A percentile compares a stretch with the other conserved stretches of the same genome.
These are phyloP conservation scores for Pyxicephalus adspersus DNA, from an alignment of 2,113 vertebrate genomes.

Conservation along the genomic window DNA sequence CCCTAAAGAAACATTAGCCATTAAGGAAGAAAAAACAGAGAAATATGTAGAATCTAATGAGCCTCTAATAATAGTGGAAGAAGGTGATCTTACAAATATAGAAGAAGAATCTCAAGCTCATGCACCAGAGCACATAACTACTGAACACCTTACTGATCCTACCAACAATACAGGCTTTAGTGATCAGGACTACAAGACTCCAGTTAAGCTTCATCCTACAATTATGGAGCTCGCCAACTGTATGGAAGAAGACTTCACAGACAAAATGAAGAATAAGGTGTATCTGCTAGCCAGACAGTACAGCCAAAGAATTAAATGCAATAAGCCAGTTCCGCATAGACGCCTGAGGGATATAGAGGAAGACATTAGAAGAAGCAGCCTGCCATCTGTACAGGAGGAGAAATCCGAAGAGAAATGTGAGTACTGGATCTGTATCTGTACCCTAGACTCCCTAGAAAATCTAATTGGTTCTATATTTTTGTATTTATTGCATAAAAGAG, in stretches of 20 bases:
- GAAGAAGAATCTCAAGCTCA: slow-evolving; percentile 62
- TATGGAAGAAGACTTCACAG: slow-evolving; percentile 73
- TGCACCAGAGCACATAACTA: slow-evolving; percentile 61
- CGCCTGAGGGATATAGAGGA: slow-evolving; percentile 57
- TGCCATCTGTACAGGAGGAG: slow-evolving; percentile 69
- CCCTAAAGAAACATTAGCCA: neutral
- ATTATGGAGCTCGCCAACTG: slow-evolving; percentile 69
- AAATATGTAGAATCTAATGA: slow-evolving; percentile 62
- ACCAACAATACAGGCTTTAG: slow-evolving; percentile 58
- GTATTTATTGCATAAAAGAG: too few relatives aligned
- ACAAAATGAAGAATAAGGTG: slow-evolving; percentile 81
- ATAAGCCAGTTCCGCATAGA: slow-evolving; percentile 59
- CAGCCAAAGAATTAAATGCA: slow-evolving; percentile 92
- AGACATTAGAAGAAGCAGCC: slow-evolving; percentile 58
- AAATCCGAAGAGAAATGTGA: slow-evolving; percentile 55
- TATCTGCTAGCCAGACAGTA: slow-evolving; percentile 93
- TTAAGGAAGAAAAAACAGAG: slow-evolving; percentile 46
- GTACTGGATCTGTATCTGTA: neutral
- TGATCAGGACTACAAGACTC: slow-evolving; percentile 3
- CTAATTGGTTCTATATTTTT: too few relatives aligned
- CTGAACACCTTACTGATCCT: slow-evolving; percentile 26
- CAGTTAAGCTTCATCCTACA: slow-evolving; percentile 55
- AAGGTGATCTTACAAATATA: slow-evolving; percentile 69
- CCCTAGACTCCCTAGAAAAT: too few relatives aligned
- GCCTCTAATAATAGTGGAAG: slow-evolving; percentile 75